A percentile compares a stretch with the other conserved stretches of the same genome.
Conservation (phyloP, 1,140 invertebrate genomes). For the Sminthurinus signatus region DNA sequence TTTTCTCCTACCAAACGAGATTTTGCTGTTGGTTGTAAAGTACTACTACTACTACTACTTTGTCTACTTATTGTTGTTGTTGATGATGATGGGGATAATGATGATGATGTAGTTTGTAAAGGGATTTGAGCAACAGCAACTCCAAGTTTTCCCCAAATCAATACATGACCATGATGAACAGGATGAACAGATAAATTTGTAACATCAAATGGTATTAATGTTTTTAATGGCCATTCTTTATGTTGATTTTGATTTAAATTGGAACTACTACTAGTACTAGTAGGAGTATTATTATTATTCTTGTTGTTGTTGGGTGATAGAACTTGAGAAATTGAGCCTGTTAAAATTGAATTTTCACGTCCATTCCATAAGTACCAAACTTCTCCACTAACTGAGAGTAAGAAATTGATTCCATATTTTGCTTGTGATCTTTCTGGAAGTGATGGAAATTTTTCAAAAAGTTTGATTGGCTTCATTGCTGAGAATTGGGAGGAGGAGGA, state of each 20-base stretch:
- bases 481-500: too few relatives aligned
- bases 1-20: conserved; percentile 7
- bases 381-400: background rate
- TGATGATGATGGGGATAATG: too few relatives aligned
- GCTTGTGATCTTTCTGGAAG: background rate
- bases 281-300: background rate
- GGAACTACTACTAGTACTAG: too few relatives aligned
- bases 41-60: too few relatives aligned
- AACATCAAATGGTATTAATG: background rate
- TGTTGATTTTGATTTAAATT: background rate
- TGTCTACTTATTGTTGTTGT: too few relatives aligned
- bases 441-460: conserved; percentile 1
- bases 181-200: background rate
- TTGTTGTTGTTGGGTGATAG: too few relatives aligned
- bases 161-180: background rate
- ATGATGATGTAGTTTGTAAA: background rate
- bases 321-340: background rate
- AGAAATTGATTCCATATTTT: conserved; percentile 11
- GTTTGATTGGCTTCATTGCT: conserved; percentile 7
- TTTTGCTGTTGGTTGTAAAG: background rate
- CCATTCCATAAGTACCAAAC: background rate
- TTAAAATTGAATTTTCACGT: background rate
- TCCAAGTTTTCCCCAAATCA: conserved; percentile 1
- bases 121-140: background rate
- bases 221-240: background rate